Base-by-base conservation (phyloP, 2,113 vertebrate genomes). In the Lates calcarifer region DNA sequence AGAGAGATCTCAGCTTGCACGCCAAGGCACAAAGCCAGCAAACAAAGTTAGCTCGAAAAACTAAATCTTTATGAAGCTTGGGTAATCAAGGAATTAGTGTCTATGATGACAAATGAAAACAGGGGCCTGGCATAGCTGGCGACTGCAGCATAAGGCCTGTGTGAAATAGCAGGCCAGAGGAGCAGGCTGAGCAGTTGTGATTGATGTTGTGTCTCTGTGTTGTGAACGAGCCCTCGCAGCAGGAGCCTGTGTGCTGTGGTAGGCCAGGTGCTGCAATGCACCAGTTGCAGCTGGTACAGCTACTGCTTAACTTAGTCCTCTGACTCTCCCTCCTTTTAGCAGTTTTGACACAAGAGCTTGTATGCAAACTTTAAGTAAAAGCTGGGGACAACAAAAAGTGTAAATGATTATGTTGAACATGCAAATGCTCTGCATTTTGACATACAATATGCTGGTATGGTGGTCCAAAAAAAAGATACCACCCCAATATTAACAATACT, bases 231-330 rank as follows among this genome's bases (percentile, higher is more conserved):
- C 58, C 75, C 84, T 90, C 87, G 82, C 88, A 91, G 87, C 86
- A 78, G 84, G 91, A 85, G 75, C 58, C 60, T 22, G 67, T 60
- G 73, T 58, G 85, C 84, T 69, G 65, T 65, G 62, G 77, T 61
- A 9, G 84, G 56, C 88, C 90, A 92, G 92, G 91, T 93, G 90
- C 90, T 93, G 92, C 93, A 94, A 91, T 93, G 93, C 93, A 93
- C 93, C 92, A 94, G 88, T 92, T 88, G 91, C 79, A 75, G 84
- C 72, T 81, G 65, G n/a, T 77, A 37, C 76, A 67, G 88, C 78
- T 87, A 29, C 82, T 81, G 75, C 74, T 85, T 70, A 87, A 88
- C 80, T 14, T 63, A 31, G 53, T 76, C 79, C 57, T 57, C 37
- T 43, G 51, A 39, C 73, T 77, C 67, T 55, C 15, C 12, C 33